Conservation (phyloP, 2,888 invertebrate species). For the Apamea anceps region DNA sequence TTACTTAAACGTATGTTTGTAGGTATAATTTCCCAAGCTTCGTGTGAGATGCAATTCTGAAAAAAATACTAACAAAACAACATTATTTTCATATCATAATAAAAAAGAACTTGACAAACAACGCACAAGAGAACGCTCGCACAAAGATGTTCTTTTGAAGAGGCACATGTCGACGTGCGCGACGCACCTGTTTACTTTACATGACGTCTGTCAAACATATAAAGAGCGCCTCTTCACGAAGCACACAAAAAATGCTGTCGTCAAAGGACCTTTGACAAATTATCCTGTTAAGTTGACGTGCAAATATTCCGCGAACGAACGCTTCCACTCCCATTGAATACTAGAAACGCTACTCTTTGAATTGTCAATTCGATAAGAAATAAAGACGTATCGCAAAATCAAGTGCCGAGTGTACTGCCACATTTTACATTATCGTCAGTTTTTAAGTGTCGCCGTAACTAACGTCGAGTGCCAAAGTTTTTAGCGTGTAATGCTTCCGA, state of each 20-base stretch:
- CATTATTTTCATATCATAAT: constrained; percentile 53
- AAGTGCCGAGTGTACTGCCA: constrained; percentile 63
- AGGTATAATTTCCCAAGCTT: constrained; percentile 2
- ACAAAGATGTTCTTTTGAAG: constrained; percentile 67
- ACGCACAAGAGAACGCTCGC: constrained; percentile 52
- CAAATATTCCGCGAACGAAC: constrained; percentile 70
- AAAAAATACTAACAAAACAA: constrained; percentile 7
- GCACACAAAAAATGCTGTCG: constrained; percentile 78
- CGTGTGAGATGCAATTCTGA: constrained; percentile 10
- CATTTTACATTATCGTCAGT: constrained; percentile 74
- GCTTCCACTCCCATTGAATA: constrained; percentile 52
- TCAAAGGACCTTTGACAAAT: constrained; percentile 87
- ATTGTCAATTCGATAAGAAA: constrained; percentile 65
- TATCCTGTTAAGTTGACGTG: constrained; percentile 82
- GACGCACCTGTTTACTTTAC: constrained; percentile 81
- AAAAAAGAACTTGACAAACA: constrained; percentile 57
- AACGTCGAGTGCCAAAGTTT: constrained; percentile 85
- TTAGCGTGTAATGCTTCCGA: constrained; percentile 89
- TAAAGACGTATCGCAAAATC: constrained; percentile 65
- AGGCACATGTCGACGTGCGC: constrained; percentile 70
- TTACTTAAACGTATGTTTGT: not conserved
- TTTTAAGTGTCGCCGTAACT: constrained; percentile 79
- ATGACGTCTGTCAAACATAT: constrained; percentile 84
- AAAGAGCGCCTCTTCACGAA: constrained; percentile 75
- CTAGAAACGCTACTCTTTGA: constrained; percentile 56